Percentiles rank a stretch among this genome's conserved stretches.
phyloP scores from a whole-genome alignment of 2,113 vertebrate species.

The Herpetotheres cachinnans region DNA sequence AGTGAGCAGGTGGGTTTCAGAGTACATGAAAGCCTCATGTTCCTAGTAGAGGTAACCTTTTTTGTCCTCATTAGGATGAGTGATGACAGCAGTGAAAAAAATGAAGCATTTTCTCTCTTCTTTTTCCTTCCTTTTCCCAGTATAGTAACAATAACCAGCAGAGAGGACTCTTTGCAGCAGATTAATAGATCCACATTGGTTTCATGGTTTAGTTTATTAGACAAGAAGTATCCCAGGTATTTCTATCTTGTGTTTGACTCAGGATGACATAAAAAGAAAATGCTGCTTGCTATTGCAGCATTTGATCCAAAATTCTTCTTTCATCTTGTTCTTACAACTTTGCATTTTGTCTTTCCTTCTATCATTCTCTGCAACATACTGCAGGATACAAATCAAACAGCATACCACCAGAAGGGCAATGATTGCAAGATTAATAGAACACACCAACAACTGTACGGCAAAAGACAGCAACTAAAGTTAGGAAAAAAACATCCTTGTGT shows the following conservation, averaged over 20 bases:
- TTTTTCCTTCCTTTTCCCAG: conserved; percentile 32
- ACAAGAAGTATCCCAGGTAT: conserved; percentile 33
- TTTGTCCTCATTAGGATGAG: conserved; percentile 68
- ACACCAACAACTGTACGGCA: background rate
- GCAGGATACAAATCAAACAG: conserved; percentile 25
- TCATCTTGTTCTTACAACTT: conserved; percentile 12
- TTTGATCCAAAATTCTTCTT: conserved; percentile 31
- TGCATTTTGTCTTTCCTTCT: background rate
- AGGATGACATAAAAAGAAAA: conserved; percentile 35
- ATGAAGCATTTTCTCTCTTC: conserved; percentile 48
- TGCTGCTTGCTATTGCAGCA: conserved; percentile 5
- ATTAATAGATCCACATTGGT: conserved; percentile 21
- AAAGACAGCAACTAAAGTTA: background rate
- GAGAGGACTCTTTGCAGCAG: conserved; percentile 20
- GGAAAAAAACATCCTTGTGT: background rate
- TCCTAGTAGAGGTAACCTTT: conserved; percentile 65
- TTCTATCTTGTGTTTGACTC: conserved; percentile 16
- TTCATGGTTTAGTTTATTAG: conserved; percentile 49
- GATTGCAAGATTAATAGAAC: background rate
- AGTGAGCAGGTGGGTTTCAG: conserved; percentile 65
- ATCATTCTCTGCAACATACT: background rate
- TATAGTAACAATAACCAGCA: conserved; percentile 60
- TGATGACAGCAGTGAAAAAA: conserved; percentile 65
- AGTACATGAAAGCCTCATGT: conserved; percentile 62
- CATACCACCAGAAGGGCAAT: background rate